Evolutionary conservation across 1,140 invertebrate genomes (phyloP), one percentile per base, ranked within the genome.

Genomic region (Cotesia typhae): DNA sequence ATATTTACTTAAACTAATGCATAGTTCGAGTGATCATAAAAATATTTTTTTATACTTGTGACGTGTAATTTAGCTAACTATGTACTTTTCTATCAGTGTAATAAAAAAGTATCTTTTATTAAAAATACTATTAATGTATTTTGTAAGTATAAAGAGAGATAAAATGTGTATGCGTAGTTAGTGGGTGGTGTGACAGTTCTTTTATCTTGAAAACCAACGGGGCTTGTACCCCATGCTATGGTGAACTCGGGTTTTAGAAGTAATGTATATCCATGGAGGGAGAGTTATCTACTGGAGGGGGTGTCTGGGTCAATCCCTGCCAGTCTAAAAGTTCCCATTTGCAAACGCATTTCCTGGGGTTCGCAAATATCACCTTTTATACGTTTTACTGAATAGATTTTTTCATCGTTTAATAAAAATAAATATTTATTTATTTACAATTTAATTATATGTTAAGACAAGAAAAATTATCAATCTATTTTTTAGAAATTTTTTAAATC

Each of bases 281-380:
- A 79, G 80, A 78, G 59, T 74, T 72, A 82, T 81, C 79, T 79
- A 78, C 67, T 85, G 85, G 85, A 86, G 82, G 85, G 85, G 84
- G 85, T 86, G 85, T 87, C 85, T 87, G 85, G 84, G 85, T 85
- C 84, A 86, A 86, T 85, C 84, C 84, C 85, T 84, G 84, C 84
- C 81, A 83, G 82, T 83, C 78, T 82, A 14, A 78, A 61, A 80
- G 79, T 85, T 85, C 79, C 81, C 82, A 83, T 85, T 82, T 80
- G 67, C 81, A 74, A 83, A 81, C 82, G 84, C 85, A 86, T 86
- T 87, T 87, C 82, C 85, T 85, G 82, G 83, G 82, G 79, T 84
- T 85, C 81, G 80, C 79, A 79, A 81, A 81, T 83, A 47, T 20
- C 55, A 35, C 28, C 76, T 75, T 75, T 74, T 51, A 72, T 53